Conservation (phyloP, 2,888 invertebrate species). For the Euproctis similis region DNA sequence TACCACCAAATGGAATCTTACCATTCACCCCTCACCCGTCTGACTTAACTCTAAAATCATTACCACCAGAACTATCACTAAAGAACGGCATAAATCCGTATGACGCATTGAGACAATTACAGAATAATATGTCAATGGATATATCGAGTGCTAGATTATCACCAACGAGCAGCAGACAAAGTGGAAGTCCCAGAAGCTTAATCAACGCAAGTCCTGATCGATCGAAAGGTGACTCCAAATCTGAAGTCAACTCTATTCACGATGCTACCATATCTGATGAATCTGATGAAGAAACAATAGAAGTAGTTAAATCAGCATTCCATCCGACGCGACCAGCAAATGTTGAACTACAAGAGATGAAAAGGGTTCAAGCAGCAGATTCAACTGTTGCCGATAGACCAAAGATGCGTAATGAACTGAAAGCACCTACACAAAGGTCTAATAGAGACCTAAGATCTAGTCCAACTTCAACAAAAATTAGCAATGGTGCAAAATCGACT, state of each 20-base stretch:
- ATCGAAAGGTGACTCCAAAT: slow-evolving; percentile 73
- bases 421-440: slow-evolving; percentile 76
- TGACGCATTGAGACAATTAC: slow-evolving; percentile 66
- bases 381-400: slow-evolving; percentile 74
- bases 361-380: slow-evolving; percentile 75
- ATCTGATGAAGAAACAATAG: slow-evolving; percentile 83
- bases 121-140: slow-evolving; percentile 63
- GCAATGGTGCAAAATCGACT: slow-evolving; percentile 67
- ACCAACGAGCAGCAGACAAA: slow-evolving; percentile 74
- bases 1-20: slow-evolving; percentile 72
- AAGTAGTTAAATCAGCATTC: slow-evolving; percentile 85
- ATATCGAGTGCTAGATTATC: slow-evolving; percentile 69
- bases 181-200: slow-evolving; percentile 68
- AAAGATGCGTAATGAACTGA: slow-evolving; percentile 69
- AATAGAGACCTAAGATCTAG: slow-evolving; percentile 59
- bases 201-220: slow-evolving; percentile 62
- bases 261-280: slow-evolving; percentile 78
- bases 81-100: slow-evolving; percentile 77
- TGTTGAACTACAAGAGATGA: slow-evolving; percentile 72
- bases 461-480: slow-evolving; percentile 77
- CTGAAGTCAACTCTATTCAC: slow-evolving; percentile 78
- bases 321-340: slow-evolving; percentile 79
- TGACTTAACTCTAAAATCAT: slow-evolving; percentile 62
- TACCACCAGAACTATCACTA: slow-evolving; percentile 67
- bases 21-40: slow-evolving; percentile 73